Evolutionary conservation across 2,888 invertebrate species (phyloP), one percentile per base, ranked within the genome.

Genomic region (Ichneumoninae sp.): DNA sequence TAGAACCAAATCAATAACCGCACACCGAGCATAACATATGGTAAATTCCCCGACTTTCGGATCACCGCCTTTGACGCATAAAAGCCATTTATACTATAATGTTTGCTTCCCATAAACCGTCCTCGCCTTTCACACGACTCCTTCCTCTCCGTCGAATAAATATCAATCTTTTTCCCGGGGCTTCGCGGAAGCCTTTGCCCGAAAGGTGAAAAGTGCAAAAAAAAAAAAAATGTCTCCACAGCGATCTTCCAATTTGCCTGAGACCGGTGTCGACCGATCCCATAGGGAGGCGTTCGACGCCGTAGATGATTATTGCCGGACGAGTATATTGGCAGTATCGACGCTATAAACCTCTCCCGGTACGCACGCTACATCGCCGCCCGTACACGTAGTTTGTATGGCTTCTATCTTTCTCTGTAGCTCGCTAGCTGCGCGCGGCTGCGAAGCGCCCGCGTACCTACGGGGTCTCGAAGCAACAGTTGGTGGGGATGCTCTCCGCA

Each of bases 381-480:
- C 8, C 69, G 36, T 74, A 50, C 40, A 76, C 33, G 19, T 60
- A 30, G 40, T 7, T 16, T 60, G 33, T 60, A 74, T 19, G 33
- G 60, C 60, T 63, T 63, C 60, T n/a, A 33, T 63, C 16, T 5
- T 44, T 19, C 16, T 60, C 30, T 33, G 33, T 63, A 30, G 16
- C 30, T 36, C 52, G 19, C 16, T 13, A 16, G 30, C 52, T 63
- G 60, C 30, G 60, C 60, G 33, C 60, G 16, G 60, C 54, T 66
- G 57, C 63, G 60, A 54, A 54, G 75, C 57, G 44, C 75, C 70
- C 66, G 78, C 71, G 65, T 78, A 70, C 68, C 60, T 36, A 68
- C 40, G 73, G 77, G 73, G 69, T 54, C 66, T 73, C 54, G 81
- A 85, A 89, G 90, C 91, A 91, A 91, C 91, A 91, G 91, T 90